phyloP scores from a whole-genome alignment of 2,113 vertebrate genomes.

The Platysternon megacephalum region DNA sequence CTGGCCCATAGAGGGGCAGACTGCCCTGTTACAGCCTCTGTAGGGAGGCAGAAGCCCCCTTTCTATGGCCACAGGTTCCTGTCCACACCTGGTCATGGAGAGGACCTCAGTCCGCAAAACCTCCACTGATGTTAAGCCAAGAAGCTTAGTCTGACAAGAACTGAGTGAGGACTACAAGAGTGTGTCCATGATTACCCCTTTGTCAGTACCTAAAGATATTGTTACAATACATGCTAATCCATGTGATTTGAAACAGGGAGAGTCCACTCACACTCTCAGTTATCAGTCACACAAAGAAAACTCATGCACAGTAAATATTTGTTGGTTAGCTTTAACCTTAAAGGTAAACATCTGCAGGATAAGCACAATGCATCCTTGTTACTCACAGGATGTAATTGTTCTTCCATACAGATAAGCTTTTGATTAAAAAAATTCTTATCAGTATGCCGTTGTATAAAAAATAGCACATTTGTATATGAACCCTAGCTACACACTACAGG shows the following conservation, averaged over 20 bases:
- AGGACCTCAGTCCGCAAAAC: not conserved
- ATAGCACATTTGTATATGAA: not conserved
- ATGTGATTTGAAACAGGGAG: not conserved
- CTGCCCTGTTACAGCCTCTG: not conserved
- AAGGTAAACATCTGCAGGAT: not conserved
- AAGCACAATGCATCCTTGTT: not conserved
- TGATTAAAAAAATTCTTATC: not conserved
- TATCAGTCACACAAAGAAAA: not conserved
- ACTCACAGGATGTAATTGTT: not conserved
- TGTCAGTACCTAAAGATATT: not conserved
- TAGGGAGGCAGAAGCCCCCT: not conserved
- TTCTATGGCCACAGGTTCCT: not conserved
- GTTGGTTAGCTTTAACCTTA: not conserved
- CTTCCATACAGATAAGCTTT: not conserved
- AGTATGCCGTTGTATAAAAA: not conserved
- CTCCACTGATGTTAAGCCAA: not conserved
- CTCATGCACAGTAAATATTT: not conserved
- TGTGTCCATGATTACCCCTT: not conserved
- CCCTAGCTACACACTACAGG: not conserved
- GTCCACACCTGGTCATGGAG: not conserved
- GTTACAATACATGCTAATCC: not conserved
- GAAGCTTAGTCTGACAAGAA: not conserved
- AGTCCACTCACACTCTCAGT: not conserved
- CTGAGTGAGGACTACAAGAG: not conserved
- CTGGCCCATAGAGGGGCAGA: not conserved